Percentiles rank a stretch among this genome's conserved stretches.
Conservation (phyloP, 2,797 vertebrate genomes). For the Luscinia luscinia region DNA sequence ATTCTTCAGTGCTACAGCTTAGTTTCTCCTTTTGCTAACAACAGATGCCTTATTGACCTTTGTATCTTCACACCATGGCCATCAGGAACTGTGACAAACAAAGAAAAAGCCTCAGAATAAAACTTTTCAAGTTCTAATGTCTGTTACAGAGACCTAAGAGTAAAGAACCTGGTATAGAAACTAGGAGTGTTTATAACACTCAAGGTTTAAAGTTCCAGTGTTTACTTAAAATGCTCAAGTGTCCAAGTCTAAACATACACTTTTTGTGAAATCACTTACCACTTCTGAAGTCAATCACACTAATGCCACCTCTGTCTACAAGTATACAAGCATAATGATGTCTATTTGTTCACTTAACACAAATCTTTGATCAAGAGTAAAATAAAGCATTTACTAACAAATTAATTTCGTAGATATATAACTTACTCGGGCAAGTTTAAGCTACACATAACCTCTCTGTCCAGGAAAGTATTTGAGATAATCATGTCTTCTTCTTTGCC, state of each 20-base stretch:
- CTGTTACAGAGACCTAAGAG: background rate
- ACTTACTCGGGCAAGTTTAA: slow-evolving; percentile 85
- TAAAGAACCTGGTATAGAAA: background rate
- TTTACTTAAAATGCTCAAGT: background rate
- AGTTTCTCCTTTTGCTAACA: background rate
- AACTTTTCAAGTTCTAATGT: background rate
- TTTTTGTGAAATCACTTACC: background rate
- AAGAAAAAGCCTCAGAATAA: background rate
- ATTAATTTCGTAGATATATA: background rate
- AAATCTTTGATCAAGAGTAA: background rate
- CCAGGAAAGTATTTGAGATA: slow-evolving; percentile 87
- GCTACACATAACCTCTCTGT: slow-evolving; percentile 80
- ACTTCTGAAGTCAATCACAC: background rate
- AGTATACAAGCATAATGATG: background rate
- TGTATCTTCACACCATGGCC: background rate
- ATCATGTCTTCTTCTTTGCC: slow-evolving; percentile 80
- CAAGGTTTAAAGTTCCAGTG: background rate
- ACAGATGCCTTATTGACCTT: background rate
- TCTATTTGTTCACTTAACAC: background rate
- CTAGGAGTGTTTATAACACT: background rate
- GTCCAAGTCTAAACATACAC: background rate
- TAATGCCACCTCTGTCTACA: background rate
- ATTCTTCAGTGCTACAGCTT: background rate
- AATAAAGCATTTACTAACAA: background rate
- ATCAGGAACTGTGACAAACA: background rate